Base-by-base conservation (phyloP, 1,140 invertebrate species). In the Saccostrea glomerata region DNA sequence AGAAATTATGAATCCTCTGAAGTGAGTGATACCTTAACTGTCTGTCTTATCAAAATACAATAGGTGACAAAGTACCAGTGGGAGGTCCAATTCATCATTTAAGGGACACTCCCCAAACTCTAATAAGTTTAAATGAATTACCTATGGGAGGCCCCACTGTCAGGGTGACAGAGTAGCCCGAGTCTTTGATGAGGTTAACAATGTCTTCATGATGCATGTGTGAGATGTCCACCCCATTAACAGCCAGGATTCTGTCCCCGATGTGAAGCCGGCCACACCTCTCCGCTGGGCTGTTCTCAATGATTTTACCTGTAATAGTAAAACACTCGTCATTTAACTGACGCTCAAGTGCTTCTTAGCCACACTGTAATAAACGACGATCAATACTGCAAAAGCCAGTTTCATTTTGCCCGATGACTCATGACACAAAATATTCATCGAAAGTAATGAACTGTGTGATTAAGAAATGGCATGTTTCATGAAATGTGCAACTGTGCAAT, bases 201-300 rank as follows among this genome's bases (percentile, higher is more conserved):
- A 99, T 98, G 93, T 99, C 98, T 86, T 98, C 98, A 94, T 99
- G 99, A 92, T 98, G 97, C 94, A 99, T 97, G 93, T 97, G 97
- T 30, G 97, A 97, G 85, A 99, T 99, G 89, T 98, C 97, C 84
- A 97, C 97, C 82, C 98, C 97, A 96, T 99, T 99, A 0, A 99
- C 98, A 9, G 98, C 98, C 70, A 99, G 96, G 90, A 99, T 99
- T 89, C 98, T 97, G 96, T 99, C 99, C 0, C 98, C 98, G 12
- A 99, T 97, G 93, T 97, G 97, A 0, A 99, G 95, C 82, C 97
- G 96, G 0, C 97, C 97, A 95, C 98, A 99, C 86, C 98, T 96
- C 92, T 99, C 98, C 0, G 99, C 98, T 11, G 99, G 99, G 94
- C 98, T 99, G 90, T 97, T 97, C 90, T 99, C 97, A 89, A 99